Evolutionary conservation across 2,797 vertebrate genomes (phyloP).

Genomic region (Ciconia nigra): DNA sequence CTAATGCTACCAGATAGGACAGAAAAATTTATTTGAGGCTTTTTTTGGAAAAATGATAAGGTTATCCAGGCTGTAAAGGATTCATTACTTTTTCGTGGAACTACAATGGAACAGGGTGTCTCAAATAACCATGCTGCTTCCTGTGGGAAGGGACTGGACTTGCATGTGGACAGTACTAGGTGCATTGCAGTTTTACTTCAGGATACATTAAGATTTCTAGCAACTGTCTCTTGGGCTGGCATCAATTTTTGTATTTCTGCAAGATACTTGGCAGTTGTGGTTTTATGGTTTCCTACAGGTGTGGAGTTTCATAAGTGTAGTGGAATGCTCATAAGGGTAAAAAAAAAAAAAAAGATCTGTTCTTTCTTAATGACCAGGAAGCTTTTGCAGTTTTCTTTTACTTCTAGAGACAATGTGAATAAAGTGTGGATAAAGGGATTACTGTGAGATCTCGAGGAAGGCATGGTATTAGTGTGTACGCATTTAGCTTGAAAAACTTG

Average conservation of each 20-base stretch:
- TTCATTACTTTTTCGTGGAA: background rate
- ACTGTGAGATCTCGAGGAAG: background rate
- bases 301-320: background rate
- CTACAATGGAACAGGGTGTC: background rate
- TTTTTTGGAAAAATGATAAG: slow-evolving; percentile 3
- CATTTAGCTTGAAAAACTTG: background rate
- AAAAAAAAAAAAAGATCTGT: background rate
- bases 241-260: background rate
- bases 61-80: background rate
- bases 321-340: background rate
- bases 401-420: background rate
- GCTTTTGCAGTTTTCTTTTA: background rate
- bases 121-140: background rate
- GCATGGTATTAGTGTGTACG: background rate
- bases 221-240: background rate
- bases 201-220: background rate
- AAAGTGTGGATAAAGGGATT: background rate
- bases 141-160: background rate
- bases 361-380: background rate
- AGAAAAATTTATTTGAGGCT: background rate
- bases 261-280: background rate
- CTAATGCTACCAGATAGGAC: background rate
- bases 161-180: background rate
- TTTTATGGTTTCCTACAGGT: background rate
- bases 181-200: background rate